A percentile compares a stretch with the other conserved stretches of the same genome.
Evolutionary conservation across 1,140 invertebrate species (phyloP).

Genomic region (Pantala flavescens): DNA sequence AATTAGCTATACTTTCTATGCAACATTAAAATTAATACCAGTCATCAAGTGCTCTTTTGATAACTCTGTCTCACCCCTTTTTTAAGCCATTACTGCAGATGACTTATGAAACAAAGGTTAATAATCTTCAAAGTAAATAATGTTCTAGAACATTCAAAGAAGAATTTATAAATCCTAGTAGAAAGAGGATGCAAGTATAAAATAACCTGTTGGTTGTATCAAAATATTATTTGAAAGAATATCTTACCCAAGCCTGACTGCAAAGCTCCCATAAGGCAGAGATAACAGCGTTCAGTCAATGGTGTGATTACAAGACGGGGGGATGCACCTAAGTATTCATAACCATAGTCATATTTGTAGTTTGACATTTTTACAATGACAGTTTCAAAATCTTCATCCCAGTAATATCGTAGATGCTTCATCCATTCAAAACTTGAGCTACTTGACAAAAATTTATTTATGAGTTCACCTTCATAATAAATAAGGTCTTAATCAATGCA

Average conservation of each 20-base stretch:
- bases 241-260: constrained; percentile 61
- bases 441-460: constrained; percentile 11
- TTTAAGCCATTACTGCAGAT: too few species aligned
- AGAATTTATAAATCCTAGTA: too few species aligned
- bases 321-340: constrained; percentile 83
- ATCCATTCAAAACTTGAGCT: constrained; percentile 76
- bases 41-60: too few species aligned
- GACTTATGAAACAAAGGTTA: too few species aligned
- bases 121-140: too few species aligned
- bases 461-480: background rate
- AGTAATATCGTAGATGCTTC: constrained; percentile 85
- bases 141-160: too few species aligned
- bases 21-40: too few species aligned
- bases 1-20: too few species aligned
- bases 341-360: constrained; percentile 71
- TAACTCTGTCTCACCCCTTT: too few species aligned
- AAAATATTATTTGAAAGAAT: too few species aligned
- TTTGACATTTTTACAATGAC: constrained; percentile 68
- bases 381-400: constrained; percentile 64
- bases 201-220: too few species aligned
- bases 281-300: constrained; percentile 71
- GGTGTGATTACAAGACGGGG: constrained; percentile 71
- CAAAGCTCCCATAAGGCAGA: constrained; percentile 78
- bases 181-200: too few species aligned
- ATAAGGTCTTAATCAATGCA: background rate